Base-by-base conservation (phyloP, 2,888 invertebrate species). In the Scaptomyza flava region DNA sequence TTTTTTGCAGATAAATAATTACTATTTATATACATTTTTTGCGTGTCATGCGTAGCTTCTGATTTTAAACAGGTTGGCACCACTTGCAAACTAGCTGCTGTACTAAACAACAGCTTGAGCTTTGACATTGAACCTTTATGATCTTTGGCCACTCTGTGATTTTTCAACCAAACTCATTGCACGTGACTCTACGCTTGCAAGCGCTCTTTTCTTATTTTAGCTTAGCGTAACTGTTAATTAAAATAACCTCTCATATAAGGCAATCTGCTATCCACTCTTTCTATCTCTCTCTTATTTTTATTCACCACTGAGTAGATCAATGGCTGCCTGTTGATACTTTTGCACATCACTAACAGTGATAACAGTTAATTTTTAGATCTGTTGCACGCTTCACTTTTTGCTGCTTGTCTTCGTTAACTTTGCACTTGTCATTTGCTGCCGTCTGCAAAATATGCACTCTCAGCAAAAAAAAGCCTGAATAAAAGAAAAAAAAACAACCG, bases 381-480 rank as follows among this genome's bases (percentile, higher is more conserved):
- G 11, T 23, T 47, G 30, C 42, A 20, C 23, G 14, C 36, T 48
- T 43, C 30, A 17, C 20, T 30, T 59, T 38, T 20, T 62, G 47
- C 9, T 30, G 46, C 45, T 48, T 46, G 12, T 68, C 48, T 47
- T 45, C 68, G 73, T 60, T 66, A 50, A 60, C 46, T 60, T 61
- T 60, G 70, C 70, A 75, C 76, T 73, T 72, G 75, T 63, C 74
- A 74, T 20, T 63, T 69, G 56, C 46, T 50, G 56, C 53, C 50
- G 65, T 65, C 58, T 68, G 58, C 61, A 57, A 27, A 43, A 51
- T 68, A 46, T 59, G 52, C 62, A 62, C 48, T 61, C 57, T 51
- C 46, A 20, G 38, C 33, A 20, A 45, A 30, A 38, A 27, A 12
- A 38, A 38, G 14, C 7, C 31, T 2, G 31, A 31, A 33, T 23